Evolutionary conservation across 2,113 vertebrate genomes (phyloP).

Genomic region (Scopus umbretta): DNA sequence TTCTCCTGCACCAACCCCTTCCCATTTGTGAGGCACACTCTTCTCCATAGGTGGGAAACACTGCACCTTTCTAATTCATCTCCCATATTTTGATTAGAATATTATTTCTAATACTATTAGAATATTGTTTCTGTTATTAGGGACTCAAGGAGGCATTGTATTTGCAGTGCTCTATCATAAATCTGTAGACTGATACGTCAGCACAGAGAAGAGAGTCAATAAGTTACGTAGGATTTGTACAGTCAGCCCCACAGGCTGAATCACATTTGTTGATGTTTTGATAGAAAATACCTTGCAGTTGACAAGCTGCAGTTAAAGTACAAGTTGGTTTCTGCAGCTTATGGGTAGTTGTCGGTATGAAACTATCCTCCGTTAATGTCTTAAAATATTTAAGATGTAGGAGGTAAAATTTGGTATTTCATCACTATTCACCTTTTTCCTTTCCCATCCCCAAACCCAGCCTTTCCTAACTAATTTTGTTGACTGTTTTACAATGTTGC

Average conservation of each 20-base stretch:
- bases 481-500: not conserved
- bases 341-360: not conserved
- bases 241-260: not conserved
- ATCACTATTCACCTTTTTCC: not conserved
- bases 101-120: not conserved
- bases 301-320: not conserved
- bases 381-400: not conserved
- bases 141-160: not conserved
- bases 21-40: not conserved
- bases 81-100: not conserved
- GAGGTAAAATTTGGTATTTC: not conserved
- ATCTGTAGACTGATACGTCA: not conserved
- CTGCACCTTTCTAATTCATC: not conserved
- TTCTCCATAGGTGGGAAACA: not conserved
- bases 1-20: not conserved
- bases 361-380: not conserved
- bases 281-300: not conserved
- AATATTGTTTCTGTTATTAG: not conserved
- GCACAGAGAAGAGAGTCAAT: not conserved
- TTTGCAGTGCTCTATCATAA: not conserved
- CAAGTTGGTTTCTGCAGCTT: not conserved
- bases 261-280: slow-evolving; percentile 3
- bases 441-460: not conserved
- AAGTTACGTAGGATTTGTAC: not conserved
- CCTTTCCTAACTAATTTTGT: not conserved